phyloP scores from a whole-genome alignment of 2,888 invertebrate species.

The Venusia cambrica region DNA sequence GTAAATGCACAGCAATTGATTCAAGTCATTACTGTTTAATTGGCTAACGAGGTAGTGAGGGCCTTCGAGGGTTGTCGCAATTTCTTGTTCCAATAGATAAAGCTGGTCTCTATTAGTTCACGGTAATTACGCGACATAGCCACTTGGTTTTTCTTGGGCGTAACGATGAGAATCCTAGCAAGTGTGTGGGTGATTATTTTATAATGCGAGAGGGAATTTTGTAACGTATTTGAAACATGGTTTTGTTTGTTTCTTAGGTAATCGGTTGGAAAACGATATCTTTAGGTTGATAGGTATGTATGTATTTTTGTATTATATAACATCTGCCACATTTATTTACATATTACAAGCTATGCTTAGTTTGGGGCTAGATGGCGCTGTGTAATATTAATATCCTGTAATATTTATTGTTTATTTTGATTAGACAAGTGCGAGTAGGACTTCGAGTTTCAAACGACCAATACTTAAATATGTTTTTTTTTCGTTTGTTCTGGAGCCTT shows the following conservation, averaged over 20 bases:
- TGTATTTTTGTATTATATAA: too few species aligned
- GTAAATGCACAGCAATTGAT: slow-evolving; percentile 52
- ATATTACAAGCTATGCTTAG: too few species aligned
- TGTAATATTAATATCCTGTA: too few species aligned
- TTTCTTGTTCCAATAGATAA: slow-evolving; percentile 73
- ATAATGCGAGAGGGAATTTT: slow-evolving; percentile 40
- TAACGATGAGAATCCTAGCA: slow-evolving; percentile 62
- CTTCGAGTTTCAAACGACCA: too few species aligned
- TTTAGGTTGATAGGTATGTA: slow-evolving; percentile 2
- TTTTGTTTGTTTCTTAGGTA: slow-evolving; percentile 18
- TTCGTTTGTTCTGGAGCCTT: too few species aligned
- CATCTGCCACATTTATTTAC: too few species aligned
- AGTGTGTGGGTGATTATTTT: slow-evolving; percentile 67
- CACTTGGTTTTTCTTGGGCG: slow-evolving; percentile 42
- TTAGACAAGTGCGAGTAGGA: too few species aligned
- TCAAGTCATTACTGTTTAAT: slow-evolving; percentile 54
- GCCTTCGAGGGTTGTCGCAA: slow-evolving; percentile 53
- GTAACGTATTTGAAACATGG: slow-evolving; percentile 23
- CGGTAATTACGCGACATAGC: slow-evolving; percentile 49
- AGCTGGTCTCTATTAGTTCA: slow-evolving; percentile 57
- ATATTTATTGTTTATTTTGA: too few species aligned
- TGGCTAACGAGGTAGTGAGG: slow-evolving; percentile 47
- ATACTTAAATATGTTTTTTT: too few species aligned
- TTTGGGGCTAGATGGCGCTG: too few species aligned
- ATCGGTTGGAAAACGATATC: slow-evolving; percentile 1